phyloP scores from a whole-genome alignment of 2,797 vertebrate species.

The Silurus lanzhouensis region DNA sequence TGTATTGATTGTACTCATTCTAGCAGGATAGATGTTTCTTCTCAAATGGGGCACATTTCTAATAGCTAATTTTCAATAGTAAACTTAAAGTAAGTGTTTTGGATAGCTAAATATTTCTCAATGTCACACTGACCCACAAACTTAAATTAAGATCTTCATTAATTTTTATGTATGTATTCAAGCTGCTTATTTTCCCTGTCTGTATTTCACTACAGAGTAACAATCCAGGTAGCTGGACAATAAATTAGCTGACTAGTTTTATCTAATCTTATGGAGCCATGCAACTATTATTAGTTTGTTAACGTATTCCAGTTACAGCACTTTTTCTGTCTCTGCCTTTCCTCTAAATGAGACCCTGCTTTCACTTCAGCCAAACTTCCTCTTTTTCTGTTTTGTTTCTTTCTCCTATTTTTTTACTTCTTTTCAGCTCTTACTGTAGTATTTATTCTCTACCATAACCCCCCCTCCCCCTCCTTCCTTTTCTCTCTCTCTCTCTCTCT shows the following conservation, averaged over 20 bases:
- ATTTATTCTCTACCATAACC: constrained; percentile 40
- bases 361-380: neutral
- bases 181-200: neutral
- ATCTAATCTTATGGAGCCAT: neutral
- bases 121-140: neutral
- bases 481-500: neutral
- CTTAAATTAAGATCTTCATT: too few species aligned
- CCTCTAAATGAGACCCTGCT: neutral
- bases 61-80: neutral
- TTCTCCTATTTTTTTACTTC: constrained; percentile 28
- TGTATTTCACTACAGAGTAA: neutral
- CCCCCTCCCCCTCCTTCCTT: neutral
- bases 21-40: neutral
- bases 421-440: constrained; percentile 16
- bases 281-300: neutral
- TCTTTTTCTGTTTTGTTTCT: constrained; percentile 31
- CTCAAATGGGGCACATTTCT: neutral
- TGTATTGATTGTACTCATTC: too few species aligned
- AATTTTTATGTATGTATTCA: neutral
- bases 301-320: neutral
- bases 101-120: neutral
- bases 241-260: neutral
- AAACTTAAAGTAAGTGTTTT: neutral
- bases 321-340: neutral
- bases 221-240: neutral